phyloP scores from a whole-genome alignment of 1,140 invertebrate genomes.

The Eulimnadia texana region DNA sequence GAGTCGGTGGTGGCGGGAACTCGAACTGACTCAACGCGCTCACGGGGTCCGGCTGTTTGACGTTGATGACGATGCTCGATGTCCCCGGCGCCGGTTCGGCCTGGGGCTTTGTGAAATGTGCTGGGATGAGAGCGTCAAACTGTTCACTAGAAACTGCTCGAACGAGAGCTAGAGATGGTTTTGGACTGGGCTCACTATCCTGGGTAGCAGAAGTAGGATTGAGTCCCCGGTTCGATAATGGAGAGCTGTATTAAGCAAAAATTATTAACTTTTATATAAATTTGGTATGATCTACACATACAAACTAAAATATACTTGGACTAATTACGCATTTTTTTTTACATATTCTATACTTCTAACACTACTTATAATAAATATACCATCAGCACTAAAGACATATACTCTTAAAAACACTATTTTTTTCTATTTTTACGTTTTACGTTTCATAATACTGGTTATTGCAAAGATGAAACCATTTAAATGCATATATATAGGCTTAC shows the following conservation, averaged over 20 bases:
- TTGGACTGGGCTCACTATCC: too few relatives aligned
- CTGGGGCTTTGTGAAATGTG: constrained; percentile 52
- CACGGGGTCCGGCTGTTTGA: constrained; percentile 45
- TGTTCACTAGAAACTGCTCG: constrained; percentile 66
- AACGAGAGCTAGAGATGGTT: not conserved
- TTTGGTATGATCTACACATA: not conserved
- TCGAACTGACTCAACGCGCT: constrained; percentile 32
- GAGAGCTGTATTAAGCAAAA: not conserved
- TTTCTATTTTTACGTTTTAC: too few relatives aligned
- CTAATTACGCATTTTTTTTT: too few relatives aligned
- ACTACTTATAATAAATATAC: too few relatives aligned
- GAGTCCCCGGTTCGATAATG: not conserved
- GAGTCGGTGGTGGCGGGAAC: constrained; percentile 65
- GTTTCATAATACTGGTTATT: too few relatives aligned
- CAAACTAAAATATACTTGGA: not conserved
- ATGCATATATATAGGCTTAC: not conserved
- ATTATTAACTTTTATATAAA: not conserved
- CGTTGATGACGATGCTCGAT: constrained; percentile 45
- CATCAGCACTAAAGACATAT: too few relatives aligned
- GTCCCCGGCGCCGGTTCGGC: constrained; percentile 17
- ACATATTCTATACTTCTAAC: too few relatives aligned
- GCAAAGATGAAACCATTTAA: not conserved
- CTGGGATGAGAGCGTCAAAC: constrained; percentile 83
- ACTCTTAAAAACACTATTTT: too few relatives aligned
- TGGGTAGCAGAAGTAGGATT: too few relatives aligned